These are phyloP conservation scores for Pristionchus maxplancki DNA, from an alignment of 2,888 invertebrate genomes.

Conservation along the genomic window DNA sequence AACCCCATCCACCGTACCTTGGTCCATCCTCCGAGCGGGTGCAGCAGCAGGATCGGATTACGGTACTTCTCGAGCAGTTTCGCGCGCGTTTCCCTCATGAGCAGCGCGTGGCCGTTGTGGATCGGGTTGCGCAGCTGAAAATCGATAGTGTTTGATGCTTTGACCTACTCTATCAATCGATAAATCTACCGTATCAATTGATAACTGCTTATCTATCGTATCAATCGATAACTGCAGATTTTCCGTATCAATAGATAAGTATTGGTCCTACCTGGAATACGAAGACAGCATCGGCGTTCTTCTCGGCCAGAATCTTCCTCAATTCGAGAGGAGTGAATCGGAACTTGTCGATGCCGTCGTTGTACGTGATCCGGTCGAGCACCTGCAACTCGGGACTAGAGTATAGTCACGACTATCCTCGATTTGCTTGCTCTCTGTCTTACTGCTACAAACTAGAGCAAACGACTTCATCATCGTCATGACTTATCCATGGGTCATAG, in stretches of 20 bases:
- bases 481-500: too few species aligned
- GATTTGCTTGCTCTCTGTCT: too few species aligned
- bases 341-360: slow-evolving; percentile 95
- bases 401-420: not conserved
- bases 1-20: slow-evolving; percentile 36
- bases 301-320: slow-evolving; percentile 85
- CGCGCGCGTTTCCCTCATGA: slow-evolving; percentile 94
- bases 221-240: not conserved
- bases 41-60: slow-evolving; percentile 93
- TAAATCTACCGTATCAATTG: too few species aligned
- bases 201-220: not conserved
- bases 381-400: slow-evolving; percentile 80
- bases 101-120: slow-evolving; percentile 97
- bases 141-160: too few species aligned
- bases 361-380: slow-evolving; percentile 90
- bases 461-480: not conserved
- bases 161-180: too few species aligned
- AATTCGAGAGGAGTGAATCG: slow-evolving; percentile 95
- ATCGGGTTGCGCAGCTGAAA: slow-evolving; percentile 90
- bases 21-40: slow-evolving; percentile 85
- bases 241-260: not conserved
- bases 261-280: slow-evolving; percentile 86
- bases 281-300: slow-evolving; percentile 93
- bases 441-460: not conserved
- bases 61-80: slow-evolving; percentile 89